Conservation (phyloP, 2,888 invertebrate species). For the Hipparchia semele region DNA sequence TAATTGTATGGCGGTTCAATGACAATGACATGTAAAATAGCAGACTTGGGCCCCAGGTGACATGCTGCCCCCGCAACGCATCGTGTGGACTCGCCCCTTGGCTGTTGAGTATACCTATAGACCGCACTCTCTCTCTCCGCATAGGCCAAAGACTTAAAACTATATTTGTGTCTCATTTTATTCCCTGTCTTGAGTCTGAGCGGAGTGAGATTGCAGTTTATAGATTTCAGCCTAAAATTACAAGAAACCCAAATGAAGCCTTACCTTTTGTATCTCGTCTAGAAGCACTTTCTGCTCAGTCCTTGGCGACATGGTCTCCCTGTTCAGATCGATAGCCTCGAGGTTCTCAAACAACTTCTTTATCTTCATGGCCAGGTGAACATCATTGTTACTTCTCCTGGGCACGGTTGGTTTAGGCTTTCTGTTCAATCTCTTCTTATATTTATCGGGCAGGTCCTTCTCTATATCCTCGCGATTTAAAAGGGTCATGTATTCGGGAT, state of each 20-base stretch:
- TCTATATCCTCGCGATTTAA: constrained; percentile 75
- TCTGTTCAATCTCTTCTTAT: constrained; percentile 57
- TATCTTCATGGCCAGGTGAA: constrained; percentile 71
- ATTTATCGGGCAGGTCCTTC: constrained; percentile 76
- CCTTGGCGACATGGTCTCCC: constrained; percentile 72
- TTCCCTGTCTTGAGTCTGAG: too few species aligned
- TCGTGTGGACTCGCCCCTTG: too few species aligned
- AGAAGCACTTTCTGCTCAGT: constrained; percentile 79
- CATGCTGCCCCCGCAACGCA: too few species aligned
- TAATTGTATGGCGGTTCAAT: too few species aligned
- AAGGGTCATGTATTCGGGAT: constrained; percentile 79
- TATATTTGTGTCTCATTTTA: too few species aligned
- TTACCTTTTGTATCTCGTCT: constrained; percentile 84
- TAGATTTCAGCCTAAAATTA: too few species aligned
- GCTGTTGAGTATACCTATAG: too few species aligned
- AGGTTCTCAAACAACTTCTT: constrained; percentile 72
- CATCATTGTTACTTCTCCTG: constrained; percentile 62
- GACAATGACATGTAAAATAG: too few species aligned
- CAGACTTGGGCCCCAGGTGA: too few species aligned
- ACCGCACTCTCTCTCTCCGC: too few species aligned
- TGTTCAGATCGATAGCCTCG: constrained; percentile 69
- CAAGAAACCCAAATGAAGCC: neutral
- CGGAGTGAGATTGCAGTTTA: too few species aligned
- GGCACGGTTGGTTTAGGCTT: constrained; percentile 61
- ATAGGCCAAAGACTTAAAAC: too few species aligned